phyloP scores from a whole-genome alignment of 1,140 invertebrate genomes.

The Macrobrachium nipponense region DNA sequence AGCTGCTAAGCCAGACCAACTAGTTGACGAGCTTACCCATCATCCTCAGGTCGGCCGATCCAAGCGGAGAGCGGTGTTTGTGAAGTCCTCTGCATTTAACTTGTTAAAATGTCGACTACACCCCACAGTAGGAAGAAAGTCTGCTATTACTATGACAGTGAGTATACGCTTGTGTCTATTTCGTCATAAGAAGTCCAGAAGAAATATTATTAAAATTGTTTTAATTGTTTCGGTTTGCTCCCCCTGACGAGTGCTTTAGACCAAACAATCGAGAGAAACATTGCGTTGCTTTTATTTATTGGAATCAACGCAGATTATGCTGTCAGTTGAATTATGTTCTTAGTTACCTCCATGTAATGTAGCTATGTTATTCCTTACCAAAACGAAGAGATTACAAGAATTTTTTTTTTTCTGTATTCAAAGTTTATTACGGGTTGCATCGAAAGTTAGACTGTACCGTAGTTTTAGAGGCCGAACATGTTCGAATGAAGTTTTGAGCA shows the following conservation, averaged over 20 bases:
- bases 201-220: no score
- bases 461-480: neutral
- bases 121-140: slow-evolving; percentile 92
- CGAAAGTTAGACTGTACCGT: neutral
- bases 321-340: no score
- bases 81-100: slow-evolving; percentile 2
- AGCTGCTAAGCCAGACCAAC: neutral
- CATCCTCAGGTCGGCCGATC: slow-evolving; percentile 28
- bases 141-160: slow-evolving; percentile 99
- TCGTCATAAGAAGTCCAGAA: neutral
- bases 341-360: no score
- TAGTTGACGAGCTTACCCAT: slow-evolving; percentile 38
- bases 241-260: no score
- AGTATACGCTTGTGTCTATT: slow-evolving; percentile 72
- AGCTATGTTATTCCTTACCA: no score
- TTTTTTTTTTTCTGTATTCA: neutral
- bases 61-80: neutral
- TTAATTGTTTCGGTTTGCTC: no score
- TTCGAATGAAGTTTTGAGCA: neutral
- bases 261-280: no score
- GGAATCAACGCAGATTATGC: no score
- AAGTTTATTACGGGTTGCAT: neutral
- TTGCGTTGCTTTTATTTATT: no score
- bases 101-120: slow-evolving; percentile 71
- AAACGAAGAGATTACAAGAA: neutral